These are phyloP conservation scores for Netta rufina DNA, from an alignment of 2,797 vertebrate genomes.

Conservation along the genomic window DNA sequence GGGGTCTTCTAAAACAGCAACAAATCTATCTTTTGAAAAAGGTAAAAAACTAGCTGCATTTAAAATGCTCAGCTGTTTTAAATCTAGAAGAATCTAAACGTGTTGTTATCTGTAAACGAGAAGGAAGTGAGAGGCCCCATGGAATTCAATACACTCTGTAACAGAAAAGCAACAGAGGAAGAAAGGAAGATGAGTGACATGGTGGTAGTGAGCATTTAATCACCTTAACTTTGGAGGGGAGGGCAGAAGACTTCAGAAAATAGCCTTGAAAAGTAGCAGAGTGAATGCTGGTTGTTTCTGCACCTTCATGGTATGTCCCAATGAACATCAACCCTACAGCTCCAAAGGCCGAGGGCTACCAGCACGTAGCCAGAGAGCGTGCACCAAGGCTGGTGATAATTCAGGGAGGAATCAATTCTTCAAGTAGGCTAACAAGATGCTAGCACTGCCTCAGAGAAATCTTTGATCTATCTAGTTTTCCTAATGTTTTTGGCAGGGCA, in stretches of 20 bases:
- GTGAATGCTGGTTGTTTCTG: background rate
- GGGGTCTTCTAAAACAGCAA: background rate
- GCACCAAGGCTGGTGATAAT: background rate
- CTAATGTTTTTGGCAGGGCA: background rate
- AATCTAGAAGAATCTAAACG: background rate
- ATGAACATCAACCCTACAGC: background rate
- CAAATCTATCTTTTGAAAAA: background rate
- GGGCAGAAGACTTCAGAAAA: background rate
- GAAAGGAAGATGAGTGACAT: background rate
- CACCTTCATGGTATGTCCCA: fast-evolving
- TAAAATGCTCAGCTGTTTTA: background rate
- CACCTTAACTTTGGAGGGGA: background rate
- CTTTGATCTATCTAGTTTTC: background rate
- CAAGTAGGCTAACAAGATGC: background rate
- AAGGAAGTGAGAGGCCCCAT: background rate
- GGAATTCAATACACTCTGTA: no score
- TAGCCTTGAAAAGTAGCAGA: background rate
- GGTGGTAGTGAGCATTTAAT: background rate
- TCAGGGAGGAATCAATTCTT: background rate
- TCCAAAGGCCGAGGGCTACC: background rate
- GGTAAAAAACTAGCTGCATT: background rate
- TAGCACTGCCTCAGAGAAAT: background rate
- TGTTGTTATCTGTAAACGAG: background rate
- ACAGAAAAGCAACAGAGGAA: background rate
- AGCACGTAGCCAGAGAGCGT: background rate